Evolutionary conservation across 2,113 vertebrate species (phyloP), one percentile per base, ranked within the genome.

Genomic region (Sphaerodactylus townsendi): DNA sequence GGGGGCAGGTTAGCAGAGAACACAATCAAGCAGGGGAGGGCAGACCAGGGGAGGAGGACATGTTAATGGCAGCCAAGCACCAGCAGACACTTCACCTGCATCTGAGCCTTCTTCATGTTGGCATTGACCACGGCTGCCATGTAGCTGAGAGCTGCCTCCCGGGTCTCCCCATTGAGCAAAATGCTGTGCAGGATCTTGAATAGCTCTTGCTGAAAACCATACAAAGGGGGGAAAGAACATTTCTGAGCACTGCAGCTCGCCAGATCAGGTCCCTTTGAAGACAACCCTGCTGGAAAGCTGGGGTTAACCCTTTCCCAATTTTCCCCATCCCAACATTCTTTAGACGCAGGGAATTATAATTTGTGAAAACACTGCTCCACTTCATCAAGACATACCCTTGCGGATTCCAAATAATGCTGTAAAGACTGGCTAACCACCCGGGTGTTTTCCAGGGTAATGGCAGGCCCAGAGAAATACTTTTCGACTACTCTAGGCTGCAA

Each of bases 391-490:
- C 97, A 92, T 91, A 99, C 98, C 96, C 98, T 96, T 77, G 98
- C 98, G 23, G 97, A 96, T 90, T 99, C 99, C 96, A 99, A 92
- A 92, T 99, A 99, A 92, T 99, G 99, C 88, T 99, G 99, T 89
- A 99, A 90, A 7, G 99, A 98, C 68, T 99, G 99, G 94, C 98
- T 99, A 86, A 99, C 98, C 41, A 99, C 98, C 2, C 98, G 96
- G 0, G 98, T 99, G 95, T 99, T 99, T 94, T 99, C 99, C 90
- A 99, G 96, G 87, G 98, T 99, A 92, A 99, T 98, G 80, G 99
- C 97, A 86, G 99, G 98, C 79, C 99, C 98, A 88, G 99, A 99
- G 96, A 99, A 99, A 95, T 99, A 99, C 87, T 99, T 99, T 90
- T 99, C 98, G 81, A 98, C 98, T 62, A 99, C 98, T 96, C 98